Percentiles rank a stretch among this genome's conserved stretches.
Evolutionary conservation across 92 coral and sea anemone genomes (phyloP).

Genomic region (Bergia sp.): DNA sequence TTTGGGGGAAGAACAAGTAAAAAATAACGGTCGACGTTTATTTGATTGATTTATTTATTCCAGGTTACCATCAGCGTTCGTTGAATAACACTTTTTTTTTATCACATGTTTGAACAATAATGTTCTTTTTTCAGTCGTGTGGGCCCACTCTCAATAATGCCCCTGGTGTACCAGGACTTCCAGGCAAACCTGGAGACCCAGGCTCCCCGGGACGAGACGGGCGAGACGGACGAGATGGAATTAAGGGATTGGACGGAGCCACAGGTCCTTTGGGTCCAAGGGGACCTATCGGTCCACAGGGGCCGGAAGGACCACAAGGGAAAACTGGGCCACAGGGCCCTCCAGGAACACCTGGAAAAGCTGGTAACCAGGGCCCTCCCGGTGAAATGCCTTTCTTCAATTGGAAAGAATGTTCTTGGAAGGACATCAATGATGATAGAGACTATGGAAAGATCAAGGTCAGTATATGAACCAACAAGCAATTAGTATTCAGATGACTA

Average conservation of each 20-base stretch:
- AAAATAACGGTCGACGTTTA: too few species aligned
- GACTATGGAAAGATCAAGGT: conserved; percentile 13
- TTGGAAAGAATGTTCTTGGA: conserved; percentile 33
- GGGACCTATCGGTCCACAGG: background rate
- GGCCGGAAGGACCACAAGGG: conserved; percentile 9
- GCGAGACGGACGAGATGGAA: conserved; percentile 20
- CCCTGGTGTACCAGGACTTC: conserved; percentile 25
- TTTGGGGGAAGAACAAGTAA: too few species aligned
- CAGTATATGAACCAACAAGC: background rate
- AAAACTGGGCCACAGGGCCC: conserved; percentile 5
- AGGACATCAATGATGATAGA: conserved; percentile 18
- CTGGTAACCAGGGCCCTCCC: conserved; percentile 27
- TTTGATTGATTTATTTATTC: too few species aligned
- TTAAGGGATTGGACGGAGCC: conserved; percentile 7
- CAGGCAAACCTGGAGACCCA: conserved; percentile 23
- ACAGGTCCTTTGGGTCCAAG: background rate
- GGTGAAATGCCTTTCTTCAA: conserved; percentile 1
- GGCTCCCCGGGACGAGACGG: conserved; percentile 31
- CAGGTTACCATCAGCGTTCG: too few species aligned
- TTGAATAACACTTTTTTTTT: too few species aligned
- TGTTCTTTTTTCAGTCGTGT: too few species aligned
- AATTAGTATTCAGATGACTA: too few species aligned
- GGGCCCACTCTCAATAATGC: background rate
- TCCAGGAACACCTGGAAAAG: conserved; percentile 14
- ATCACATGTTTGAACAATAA: too few species aligned